Conservation (phyloP, 2,888 invertebrate species). For the Drosophila anceps region DNA sequence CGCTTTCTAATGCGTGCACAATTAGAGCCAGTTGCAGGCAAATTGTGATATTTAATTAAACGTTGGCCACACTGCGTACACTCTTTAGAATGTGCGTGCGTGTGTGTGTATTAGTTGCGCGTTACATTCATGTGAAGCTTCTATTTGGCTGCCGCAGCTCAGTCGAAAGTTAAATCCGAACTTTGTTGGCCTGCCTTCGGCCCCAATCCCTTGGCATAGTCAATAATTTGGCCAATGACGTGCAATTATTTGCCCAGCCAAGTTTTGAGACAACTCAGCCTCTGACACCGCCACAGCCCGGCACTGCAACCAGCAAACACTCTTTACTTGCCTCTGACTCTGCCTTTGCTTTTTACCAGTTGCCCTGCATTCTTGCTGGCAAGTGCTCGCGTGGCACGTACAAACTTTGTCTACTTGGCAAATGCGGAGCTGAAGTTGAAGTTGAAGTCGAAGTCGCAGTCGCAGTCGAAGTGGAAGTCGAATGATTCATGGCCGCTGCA, state of each 20-base stretch:
- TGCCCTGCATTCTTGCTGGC: constrained; percentile 35
- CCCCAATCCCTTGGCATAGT: constrained; percentile 17
- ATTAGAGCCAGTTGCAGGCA: constrained; percentile 59
- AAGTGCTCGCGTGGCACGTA: constrained; percentile 66
- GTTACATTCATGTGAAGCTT: constrained; percentile 1
- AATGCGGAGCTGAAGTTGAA: constrained; percentile 43
- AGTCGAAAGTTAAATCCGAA: constrained; percentile 10
- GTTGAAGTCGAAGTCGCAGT: constrained; percentile 31
- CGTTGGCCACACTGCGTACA: constrained; percentile 10
- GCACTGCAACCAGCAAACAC: not conserved
- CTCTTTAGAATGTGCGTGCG: not conserved
- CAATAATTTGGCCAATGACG: constrained; percentile 78
- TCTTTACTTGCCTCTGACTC: not conserved
- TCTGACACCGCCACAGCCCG: not conserved
- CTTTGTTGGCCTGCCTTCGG: not conserved
- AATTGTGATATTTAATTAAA: constrained; percentile 69
- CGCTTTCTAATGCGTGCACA: constrained; percentile 51
- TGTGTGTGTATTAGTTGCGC: not conserved
- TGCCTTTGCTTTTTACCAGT: not conserved
- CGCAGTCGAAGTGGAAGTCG: constrained; percentile 32
- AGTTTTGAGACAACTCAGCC: constrained; percentile 50
- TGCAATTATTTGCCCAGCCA: constrained; percentile 75
- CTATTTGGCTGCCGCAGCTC: constrained; percentile 1
- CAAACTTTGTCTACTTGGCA: constrained; percentile 70
- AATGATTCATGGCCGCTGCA: constrained; percentile 75